Conservation (phyloP, 2,888 invertebrate species). For the Malacosoma neustria region DNA sequence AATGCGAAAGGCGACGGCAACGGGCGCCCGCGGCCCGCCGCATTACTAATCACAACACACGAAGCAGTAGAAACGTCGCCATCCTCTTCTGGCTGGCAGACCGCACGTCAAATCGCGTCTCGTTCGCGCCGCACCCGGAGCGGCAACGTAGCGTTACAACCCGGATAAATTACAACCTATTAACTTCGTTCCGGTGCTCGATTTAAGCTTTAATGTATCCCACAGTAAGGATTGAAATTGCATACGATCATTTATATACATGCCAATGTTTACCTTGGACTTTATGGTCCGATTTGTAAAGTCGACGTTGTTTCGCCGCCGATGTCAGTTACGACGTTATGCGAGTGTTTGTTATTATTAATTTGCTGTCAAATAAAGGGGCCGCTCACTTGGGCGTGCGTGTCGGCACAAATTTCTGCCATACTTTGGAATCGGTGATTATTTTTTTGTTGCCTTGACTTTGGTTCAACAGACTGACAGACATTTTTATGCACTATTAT, state of each 20-base stretch:
- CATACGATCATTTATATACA: slow-evolving; percentile 42
- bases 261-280: slow-evolving; percentile 50
- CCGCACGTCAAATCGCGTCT: slow-evolving; percentile 25
- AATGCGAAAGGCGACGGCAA: slow-evolving; percentile 33
- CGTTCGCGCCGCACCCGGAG: slow-evolving; percentile 52
- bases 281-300: slow-evolving; percentile 53
- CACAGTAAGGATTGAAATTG: slow-evolving; percentile 67
- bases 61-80: slow-evolving; percentile 49
- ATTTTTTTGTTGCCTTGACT: slow-evolving; percentile 63
- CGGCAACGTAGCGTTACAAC: slow-evolving; percentile 66
- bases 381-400: slow-evolving; percentile 74
- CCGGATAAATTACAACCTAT: slow-evolving; percentile 74
- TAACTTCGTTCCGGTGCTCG: slow-evolving; percentile 64
- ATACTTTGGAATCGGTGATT: slow-evolving; percentile 71
- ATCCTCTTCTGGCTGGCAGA: slow-evolving; percentile 29
- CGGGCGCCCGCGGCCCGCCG: slow-evolving; percentile 41
- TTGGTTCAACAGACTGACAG: slow-evolving; percentile 63
- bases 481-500: slow-evolving; percentile 55
- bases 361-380: slow-evolving; percentile 76
- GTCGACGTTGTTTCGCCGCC: slow-evolving; percentile 47
- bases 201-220: slow-evolving; percentile 66
- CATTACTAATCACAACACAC: slow-evolving; percentile 54
- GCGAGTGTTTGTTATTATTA: slow-evolving; percentile 59
- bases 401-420: slow-evolving; percentile 73
- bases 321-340: slow-evolving; percentile 51